Conservation (phyloP, 2,797 vertebrate genomes). For the Spinus olivaceus region DNA sequence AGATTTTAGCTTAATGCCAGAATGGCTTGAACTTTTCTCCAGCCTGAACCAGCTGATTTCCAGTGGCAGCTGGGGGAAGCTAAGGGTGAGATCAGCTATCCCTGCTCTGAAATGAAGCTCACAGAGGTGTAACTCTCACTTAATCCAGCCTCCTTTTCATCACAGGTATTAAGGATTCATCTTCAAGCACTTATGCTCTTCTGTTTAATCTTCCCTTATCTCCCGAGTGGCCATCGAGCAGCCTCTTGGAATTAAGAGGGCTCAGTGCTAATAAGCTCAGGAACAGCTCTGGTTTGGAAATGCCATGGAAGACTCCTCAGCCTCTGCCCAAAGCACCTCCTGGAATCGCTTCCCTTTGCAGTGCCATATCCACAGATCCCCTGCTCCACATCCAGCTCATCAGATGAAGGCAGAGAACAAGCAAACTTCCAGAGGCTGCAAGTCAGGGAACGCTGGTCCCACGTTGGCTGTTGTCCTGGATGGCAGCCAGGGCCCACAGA, state of each 20-base stretch:
- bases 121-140: not conserved
- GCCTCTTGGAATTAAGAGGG: constrained; percentile 28
- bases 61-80: not conserved
- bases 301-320: not conserved
- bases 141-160: constrained; percentile 11
- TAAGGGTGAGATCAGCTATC: not conserved
- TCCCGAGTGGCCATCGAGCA: not conserved
- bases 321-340: not conserved
- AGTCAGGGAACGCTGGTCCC: not conserved
- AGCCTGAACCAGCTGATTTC: not conserved
- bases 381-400: not conserved
- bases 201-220: constrained; percentile 28
- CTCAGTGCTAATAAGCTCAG: not conserved
- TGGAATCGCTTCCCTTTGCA: not conserved
- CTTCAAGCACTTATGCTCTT: not conserved
- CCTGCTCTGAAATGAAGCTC: not conserved
- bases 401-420: not conserved
- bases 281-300: not conserved
- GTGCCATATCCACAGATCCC: not conserved
- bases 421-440: not conserved
- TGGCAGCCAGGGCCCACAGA: not conserved
- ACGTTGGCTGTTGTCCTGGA: fast-evolving
- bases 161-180: constrained; percentile 2
- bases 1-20: not conserved
- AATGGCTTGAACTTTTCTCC: not conserved